phyloP scores from a whole-genome alignment of 2,888 invertebrate species.

The Xestia xanthographa region DNA sequence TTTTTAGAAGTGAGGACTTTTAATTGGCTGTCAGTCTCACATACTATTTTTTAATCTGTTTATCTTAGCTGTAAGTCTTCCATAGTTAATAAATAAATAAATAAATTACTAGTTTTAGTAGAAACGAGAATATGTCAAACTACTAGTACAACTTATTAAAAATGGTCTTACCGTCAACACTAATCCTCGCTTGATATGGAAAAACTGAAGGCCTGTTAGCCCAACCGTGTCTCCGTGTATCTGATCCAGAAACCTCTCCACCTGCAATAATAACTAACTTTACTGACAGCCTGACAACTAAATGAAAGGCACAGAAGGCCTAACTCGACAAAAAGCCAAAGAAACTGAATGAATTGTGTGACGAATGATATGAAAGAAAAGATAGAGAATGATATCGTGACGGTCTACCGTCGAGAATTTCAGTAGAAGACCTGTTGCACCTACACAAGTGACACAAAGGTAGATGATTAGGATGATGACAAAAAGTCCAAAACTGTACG shows the following conservation, averaged over 20 bases:
- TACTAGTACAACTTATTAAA: too few species aligned
- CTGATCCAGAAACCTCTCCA: conserved; percentile 91
- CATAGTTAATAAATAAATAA: too few species aligned
- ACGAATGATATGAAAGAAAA: neutral
- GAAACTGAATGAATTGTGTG: neutral
- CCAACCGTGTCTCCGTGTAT: conserved; percentile 90
- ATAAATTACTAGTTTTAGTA: too few species aligned
- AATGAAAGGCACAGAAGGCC: neutral
- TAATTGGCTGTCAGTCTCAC: too few species aligned
- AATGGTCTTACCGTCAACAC: conserved; percentile 87
- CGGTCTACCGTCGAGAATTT: neutral
- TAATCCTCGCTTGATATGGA: conserved; percentile 90
- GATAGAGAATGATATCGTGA: neutral
- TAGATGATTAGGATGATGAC: neutral
- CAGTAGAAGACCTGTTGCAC: neutral
- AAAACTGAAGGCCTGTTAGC: conserved; percentile 90
- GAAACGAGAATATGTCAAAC: too few species aligned
- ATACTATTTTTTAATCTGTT: too few species aligned
- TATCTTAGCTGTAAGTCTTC: too few species aligned
- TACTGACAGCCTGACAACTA: neutral
- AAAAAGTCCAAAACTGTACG: neutral
- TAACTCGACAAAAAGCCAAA: neutral
- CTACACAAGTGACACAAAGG: neutral
- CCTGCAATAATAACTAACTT: conserved; percentile 78
- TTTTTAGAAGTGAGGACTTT: too few species aligned